These are phyloP conservation scores for Hermetia illucens DNA, from an alignment of 1,140 invertebrate species.

Conservation along the genomic window DNA sequence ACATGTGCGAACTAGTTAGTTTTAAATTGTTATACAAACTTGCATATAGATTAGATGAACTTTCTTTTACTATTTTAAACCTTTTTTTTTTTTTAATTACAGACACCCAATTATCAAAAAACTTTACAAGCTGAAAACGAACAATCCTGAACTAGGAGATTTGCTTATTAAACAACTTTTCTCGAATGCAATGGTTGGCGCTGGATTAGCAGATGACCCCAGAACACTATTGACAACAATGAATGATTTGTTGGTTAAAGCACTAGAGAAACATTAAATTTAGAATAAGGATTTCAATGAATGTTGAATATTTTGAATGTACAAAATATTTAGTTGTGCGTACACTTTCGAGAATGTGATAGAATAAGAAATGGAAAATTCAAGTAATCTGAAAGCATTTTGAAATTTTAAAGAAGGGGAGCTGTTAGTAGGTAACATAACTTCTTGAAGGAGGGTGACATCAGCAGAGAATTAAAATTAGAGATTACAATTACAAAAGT, in stretches of 20 bases:
- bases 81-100: constrained; percentile 23
- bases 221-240: constrained; percentile 66
- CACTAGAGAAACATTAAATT: constrained; percentile 62
- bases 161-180: constrained; percentile 84
- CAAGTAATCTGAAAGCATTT: too few species aligned
- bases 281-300: too few species aligned
- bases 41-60: not conserved
- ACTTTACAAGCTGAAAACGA: constrained; percentile 54
- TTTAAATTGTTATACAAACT: constrained; percentile 1
- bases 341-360: too few species aligned
- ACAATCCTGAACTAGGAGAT: constrained; percentile 66
- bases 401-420: too few species aligned
- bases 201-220: constrained; percentile 88
- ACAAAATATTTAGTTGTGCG: too few species aligned
- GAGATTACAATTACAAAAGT: too few species aligned
- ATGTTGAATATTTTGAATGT: too few species aligned
- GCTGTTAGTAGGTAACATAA: too few species aligned
- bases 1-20: not conserved
- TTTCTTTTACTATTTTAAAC: not conserved
- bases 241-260: constrained; percentile 73
- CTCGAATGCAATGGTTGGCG: constrained; percentile 86
- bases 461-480: too few species aligned
- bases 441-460: too few species aligned
- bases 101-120: constrained; percentile 89
- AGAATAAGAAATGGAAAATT: too few species aligned